phyloP scores from a whole-genome alignment of 2,797 vertebrate species.

The Falco berigora region DNA sequence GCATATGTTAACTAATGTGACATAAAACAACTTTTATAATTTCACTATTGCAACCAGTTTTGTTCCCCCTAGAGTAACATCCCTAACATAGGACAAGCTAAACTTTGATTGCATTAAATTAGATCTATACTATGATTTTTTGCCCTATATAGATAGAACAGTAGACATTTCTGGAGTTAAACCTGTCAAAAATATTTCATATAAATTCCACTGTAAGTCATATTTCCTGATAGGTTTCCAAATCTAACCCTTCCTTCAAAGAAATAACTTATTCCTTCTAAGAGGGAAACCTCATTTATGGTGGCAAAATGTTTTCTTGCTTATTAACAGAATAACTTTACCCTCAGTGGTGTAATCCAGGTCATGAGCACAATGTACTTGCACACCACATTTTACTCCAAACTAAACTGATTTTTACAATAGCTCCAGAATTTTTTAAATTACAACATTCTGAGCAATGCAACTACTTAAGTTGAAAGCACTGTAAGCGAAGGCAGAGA shows the following conservation, averaged over 20 bases:
- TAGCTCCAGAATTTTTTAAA: not conserved
- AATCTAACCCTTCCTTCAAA: not conserved
- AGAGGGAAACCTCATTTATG: conserved; percentile 8
- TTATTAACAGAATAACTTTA: not conserved
- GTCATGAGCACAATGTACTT: not conserved
- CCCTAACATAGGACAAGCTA: conserved; percentile 61
- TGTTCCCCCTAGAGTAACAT: conserved; percentile 71
- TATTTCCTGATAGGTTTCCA: not conserved
- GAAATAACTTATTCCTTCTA: not conserved
- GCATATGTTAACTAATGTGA: conserved; percentile 79
- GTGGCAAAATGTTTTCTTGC: not conserved
- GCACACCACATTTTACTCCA: not conserved
- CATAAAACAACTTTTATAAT: conserved; percentile 79
- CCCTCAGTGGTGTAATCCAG: not conserved
- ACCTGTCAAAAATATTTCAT: conserved; percentile 55
- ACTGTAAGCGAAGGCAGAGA: not conserved
- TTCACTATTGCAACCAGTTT: conserved; percentile 73
- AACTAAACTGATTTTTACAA: not conserved
- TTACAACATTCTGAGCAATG: not conserved
- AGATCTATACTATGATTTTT: conserved; percentile 60
- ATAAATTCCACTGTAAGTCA: conserved; percentile 12
- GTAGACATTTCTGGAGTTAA: conserved; percentile 52
- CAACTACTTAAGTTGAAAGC: not conserved
- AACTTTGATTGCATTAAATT: conserved; percentile 73
- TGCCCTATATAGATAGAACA: conserved; percentile 52